Base-by-base conservation (phyloP, 2,888 invertebrate species). In the Cryptocephalus primarius region DNA sequence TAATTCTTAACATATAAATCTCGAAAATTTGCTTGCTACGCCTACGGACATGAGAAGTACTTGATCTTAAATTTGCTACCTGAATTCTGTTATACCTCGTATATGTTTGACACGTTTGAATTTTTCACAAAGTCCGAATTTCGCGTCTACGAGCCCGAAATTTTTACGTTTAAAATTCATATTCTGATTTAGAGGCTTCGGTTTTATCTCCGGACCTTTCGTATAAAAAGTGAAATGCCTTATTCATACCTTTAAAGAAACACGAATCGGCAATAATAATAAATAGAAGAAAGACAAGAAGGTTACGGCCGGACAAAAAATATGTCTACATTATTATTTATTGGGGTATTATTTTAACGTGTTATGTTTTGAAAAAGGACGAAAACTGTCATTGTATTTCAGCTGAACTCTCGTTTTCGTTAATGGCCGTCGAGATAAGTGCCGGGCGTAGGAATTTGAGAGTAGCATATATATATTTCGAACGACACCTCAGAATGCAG, bases 401-500 rank as follows among this genome's bases (percentile, higher is more conserved):
- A 58, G 50, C 53, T 55, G 51, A 55, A 60, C 60, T 61, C 56
- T 62, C 56, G 63, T 62, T 64, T 64, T 64, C 62, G 61, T 63
- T 64, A 64, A 64, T 64, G 63, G 62, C 56, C 58, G 53, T 48
- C 52, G 52, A 61, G 63, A 63, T 64, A 64, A 63, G 61, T 60
- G 59, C 55, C 58, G 53, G 22, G 58, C 58, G 54, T 59, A 57
- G 60, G 64, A 62, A 63, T 64, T 59, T 58, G 54, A 56, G 59
- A 62, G 58, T 59, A 62, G 56, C 58, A 55, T 59, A 63, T 64
- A 62, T 63, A 64, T 63, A 65, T 65, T 62, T 61, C 61, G 56
- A 62, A 63, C 65, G 63, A 64, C 64, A 62, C 63, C 61, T 62
- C 58, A 65, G 64, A 64, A 64, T 64, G 63, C 61, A 57, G 60